Evolutionary conservation across 2,113 vertebrate species (phyloP).

Genomic region (Clinocottus analis): DNA sequence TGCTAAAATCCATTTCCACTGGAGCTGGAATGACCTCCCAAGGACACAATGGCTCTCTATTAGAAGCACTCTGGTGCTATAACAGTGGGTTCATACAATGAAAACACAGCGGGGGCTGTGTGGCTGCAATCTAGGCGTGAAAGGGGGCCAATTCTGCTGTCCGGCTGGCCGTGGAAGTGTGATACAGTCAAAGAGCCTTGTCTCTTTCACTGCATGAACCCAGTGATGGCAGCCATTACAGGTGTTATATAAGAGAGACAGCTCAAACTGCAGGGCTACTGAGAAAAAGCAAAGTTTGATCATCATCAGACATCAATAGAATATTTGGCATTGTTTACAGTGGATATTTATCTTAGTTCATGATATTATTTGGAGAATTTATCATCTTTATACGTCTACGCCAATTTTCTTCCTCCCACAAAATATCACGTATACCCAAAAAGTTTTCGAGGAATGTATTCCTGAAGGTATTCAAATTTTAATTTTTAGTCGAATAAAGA

Average conservation of each 20-base stretch:
- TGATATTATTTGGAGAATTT: neutral
- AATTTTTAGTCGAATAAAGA: conserved; percentile 60
- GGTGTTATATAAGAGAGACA: conserved; percentile 3
- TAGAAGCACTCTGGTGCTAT: conserved; percentile 65
- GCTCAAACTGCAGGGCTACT: neutral
- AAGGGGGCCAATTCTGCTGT: conserved; percentile 66
- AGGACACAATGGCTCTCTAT: conserved; percentile 75
- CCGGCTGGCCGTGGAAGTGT: conserved; percentile 58
- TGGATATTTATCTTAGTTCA: neutral
- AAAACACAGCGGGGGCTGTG: conserved; percentile 62
- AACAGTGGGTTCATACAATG: conserved; percentile 67
- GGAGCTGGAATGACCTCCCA: conserved; percentile 69
- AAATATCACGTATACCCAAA: conserved; percentile 26
- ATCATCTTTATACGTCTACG: neutral
- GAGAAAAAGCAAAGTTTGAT: conserved; percentile 16
- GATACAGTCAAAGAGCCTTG: conserved; percentile 49
- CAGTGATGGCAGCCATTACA: conserved; percentile 46
- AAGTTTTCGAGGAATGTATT: conserved; percentile 52
- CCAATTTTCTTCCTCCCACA: neutral
- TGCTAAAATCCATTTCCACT: conserved; percentile 67
- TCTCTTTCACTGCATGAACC: conserved; percentile 47
- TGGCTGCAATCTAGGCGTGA: conserved; percentile 70
- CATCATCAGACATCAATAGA: conserved; percentile 11
- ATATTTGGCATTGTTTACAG: neutral
- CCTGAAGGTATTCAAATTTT: conserved; percentile 54